phyloP scores from a whole-genome alignment of 2,113 vertebrate genomes.

The Neoarius graeffei region DNA sequence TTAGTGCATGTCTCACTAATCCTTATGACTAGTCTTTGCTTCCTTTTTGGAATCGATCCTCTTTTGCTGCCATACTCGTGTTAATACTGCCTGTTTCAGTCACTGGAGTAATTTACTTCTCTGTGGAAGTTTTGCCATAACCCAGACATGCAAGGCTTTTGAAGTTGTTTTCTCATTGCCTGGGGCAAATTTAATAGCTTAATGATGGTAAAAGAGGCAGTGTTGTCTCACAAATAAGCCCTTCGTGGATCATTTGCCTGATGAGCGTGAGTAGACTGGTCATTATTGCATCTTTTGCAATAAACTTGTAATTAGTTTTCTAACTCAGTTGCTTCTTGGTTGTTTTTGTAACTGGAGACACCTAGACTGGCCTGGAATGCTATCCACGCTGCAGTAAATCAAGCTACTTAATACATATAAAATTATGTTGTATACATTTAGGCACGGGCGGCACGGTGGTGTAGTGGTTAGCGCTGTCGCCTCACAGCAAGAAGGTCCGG shows the following conservation, averaged over 20 bases:
- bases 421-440: background rate
- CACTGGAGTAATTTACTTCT: constrained; percentile 65
- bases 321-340: constrained; percentile 57
- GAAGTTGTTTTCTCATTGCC: constrained; percentile 69
- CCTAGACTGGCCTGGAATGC: background rate
- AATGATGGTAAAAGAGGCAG: constrained; percentile 68
- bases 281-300: constrained; percentile 67
- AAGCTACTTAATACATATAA: background rate
- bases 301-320: constrained; percentile 68
- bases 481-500: too few species aligned
- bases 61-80: constrained; percentile 56
- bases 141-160: constrained; percentile 62
- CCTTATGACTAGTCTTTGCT: constrained; percentile 55
- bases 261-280: constrained; percentile 59
- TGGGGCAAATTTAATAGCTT: constrained; percentile 71
- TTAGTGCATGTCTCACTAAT: constrained; percentile 62
- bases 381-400: background rate
- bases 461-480: too few species aligned
- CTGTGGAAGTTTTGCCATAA: constrained; percentile 66
- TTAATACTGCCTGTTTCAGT: constrained; percentile 59
- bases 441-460: too few species aligned
- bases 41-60: constrained; percentile 15
- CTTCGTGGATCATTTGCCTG: constrained; percentile 67
- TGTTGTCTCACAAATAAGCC: constrained; percentile 64
- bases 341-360: constrained; percentile 61